Evolutionary conservation across 2,113 vertebrate species (phyloP).

Genomic region (Formicarius rufipectus): DNA sequence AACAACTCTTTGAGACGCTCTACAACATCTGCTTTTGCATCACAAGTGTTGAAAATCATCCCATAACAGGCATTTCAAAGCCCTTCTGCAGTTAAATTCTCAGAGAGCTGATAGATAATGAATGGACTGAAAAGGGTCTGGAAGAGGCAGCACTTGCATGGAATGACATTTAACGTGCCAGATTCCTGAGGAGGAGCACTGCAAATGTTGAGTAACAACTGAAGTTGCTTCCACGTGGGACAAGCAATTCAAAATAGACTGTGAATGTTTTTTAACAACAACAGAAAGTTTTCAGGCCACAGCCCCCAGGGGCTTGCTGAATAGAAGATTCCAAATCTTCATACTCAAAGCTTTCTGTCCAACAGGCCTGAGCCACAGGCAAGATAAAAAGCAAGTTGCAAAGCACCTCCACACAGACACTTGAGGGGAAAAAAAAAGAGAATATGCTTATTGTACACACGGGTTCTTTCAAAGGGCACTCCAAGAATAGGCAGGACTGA

Average conservation of each 20-base stretch:
- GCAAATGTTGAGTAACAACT: background rate
- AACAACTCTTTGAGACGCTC: background rate
- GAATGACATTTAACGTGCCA: constrained; percentile 10
- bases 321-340: background rate
- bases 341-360: background rate
- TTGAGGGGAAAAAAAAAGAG: too few relatives aligned
- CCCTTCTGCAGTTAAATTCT: background rate
- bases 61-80: background rate
- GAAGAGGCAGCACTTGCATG: background rate
- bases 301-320: background rate
- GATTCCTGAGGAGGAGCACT: background rate
- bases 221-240: background rate
- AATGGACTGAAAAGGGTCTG: background rate
- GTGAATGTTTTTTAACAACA: background rate
- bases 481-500: background rate
- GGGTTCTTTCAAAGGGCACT: background rate
- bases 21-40: background rate
- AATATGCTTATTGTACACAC: background rate
- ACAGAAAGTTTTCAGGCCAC: background rate
- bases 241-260: background rate
- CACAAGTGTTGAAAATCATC: background rate
- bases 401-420: background rate
- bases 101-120: constrained; percentile 6
- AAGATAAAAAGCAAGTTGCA: background rate
- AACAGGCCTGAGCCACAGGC: background rate